These are phyloP conservation scores for Alectoris magna DNA, from an alignment of 2,797 vertebrate species.

Conservation along the genomic window DNA sequence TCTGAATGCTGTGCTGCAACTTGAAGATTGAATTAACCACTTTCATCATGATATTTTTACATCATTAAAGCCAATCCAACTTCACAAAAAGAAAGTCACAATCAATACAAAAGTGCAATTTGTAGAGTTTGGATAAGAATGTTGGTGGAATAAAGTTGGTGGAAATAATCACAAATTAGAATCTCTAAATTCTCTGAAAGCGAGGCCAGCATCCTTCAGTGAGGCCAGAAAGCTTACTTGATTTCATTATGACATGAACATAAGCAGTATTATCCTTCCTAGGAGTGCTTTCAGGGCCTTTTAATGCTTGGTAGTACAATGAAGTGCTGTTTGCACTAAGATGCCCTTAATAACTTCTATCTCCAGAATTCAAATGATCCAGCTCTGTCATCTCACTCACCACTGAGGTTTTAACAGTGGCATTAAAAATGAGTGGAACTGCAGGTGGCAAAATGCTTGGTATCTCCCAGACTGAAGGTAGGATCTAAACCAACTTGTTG, in stretches of 20 bases:
- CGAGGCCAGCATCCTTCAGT: background rate
- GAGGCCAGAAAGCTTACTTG: background rate
- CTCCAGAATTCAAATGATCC: background rate
- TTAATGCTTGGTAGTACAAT: background rate
- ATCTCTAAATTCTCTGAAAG: background rate
- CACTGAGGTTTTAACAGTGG: background rate
- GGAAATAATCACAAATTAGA: background rate
- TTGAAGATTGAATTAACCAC: slow-evolving; percentile 56
- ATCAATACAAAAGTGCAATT: background rate
- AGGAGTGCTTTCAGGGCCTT: background rate
- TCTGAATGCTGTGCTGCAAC: slow-evolving; percentile 18
- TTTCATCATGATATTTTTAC: background rate
- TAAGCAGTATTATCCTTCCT: background rate
- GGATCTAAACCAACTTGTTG: background rate
- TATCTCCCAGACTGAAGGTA: background rate
- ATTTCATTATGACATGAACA: background rate
- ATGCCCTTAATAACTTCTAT: background rate
- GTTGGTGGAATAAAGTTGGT: background rate
- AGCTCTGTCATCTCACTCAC: background rate
- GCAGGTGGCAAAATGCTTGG: background rate
- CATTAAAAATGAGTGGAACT: background rate
- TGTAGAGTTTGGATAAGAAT: background rate
- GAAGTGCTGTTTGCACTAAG: background rate
- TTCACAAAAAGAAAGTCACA: background rate
- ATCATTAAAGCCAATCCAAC: background rate